Conservation (phyloP, 2,888 invertebrate species). For the Clanis bilineata region DNA sequence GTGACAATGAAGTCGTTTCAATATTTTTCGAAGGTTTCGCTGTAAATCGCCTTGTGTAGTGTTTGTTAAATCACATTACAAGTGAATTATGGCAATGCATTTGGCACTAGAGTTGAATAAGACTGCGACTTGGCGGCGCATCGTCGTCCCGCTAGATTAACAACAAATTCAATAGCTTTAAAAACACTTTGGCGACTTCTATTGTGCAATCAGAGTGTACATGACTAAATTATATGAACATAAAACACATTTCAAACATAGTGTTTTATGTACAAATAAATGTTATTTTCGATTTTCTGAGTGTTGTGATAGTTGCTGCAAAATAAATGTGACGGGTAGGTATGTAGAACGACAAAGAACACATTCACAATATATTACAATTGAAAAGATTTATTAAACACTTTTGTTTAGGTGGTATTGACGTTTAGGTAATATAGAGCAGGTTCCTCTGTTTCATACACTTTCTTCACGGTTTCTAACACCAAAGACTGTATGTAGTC, state of each 20-base stretch:
- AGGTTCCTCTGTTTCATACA: slow-evolving; percentile 77
- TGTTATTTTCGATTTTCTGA: neutral
- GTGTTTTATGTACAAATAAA: neutral
- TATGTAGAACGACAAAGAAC: neutral
- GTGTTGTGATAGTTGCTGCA: neutral
- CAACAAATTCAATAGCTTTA: slow-evolving; percentile 30
- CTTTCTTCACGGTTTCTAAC: slow-evolving; percentile 78
- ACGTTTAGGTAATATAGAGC: slow-evolving; percentile 68
- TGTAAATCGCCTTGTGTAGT: slow-evolving; percentile 38
- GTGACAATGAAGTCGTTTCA: slow-evolving; percentile 22
- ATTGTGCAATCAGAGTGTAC: slow-evolving; percentile 15
- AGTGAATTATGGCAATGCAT: slow-evolving; percentile 55
- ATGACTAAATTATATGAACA: neutral
- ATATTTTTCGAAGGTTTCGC: slow-evolving; percentile 39
- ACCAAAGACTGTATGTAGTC: slow-evolving; percentile 89
- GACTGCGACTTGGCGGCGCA: slow-evolving; percentile 38
- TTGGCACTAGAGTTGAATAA: slow-evolving; percentile 54
- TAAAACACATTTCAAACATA: neutral
- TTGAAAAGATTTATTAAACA: slow-evolving; percentile 12
- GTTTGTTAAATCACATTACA: slow-evolving; percentile 51
- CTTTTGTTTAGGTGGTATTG: slow-evolving; percentile 30
- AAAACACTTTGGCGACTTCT: slow-evolving; percentile 26
- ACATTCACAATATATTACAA: neutral
- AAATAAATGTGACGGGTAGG: neutral
- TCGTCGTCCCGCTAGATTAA: slow-evolving; percentile 31